phyloP scores from a whole-genome alignment of 1,140 invertebrate genomes.

The Whitmania pigra region DNA sequence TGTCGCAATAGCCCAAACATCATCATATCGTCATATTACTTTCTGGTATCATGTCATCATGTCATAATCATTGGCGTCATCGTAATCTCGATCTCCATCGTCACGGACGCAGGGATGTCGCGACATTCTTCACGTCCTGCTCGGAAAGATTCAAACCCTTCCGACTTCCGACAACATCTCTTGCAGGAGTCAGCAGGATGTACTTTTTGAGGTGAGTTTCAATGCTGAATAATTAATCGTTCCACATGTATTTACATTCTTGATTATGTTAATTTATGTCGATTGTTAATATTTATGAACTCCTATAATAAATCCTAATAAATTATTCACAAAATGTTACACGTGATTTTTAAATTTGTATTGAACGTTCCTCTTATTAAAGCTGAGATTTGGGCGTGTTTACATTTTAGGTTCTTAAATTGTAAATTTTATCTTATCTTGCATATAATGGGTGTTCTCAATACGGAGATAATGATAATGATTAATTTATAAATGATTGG shows the following conservation, averaged over 20 bases:
- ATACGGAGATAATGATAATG: background rate
- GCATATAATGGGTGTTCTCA: background rate
- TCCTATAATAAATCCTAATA: background rate
- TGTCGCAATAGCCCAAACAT: no score
- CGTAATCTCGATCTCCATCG: background rate
- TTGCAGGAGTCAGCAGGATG: conserved; percentile 31
- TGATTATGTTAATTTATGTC: background rate
- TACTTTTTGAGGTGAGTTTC: conserved; percentile 33
- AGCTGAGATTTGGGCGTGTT: background rate
- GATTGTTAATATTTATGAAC: background rate
- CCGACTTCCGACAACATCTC: conserved; percentile 31
- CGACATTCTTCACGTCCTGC: conserved; percentile 44
- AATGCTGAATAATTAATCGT: background rate
- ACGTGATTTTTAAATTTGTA: no score
- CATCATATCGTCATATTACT: no score
- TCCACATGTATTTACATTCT: background rate
- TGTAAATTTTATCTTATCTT: background rate
- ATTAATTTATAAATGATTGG: background rate
- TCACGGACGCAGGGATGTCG: conserved; percentile 40
- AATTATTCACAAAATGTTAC: no score
- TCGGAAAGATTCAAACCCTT: conserved; percentile 59
- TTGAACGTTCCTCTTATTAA: no score
- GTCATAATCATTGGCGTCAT: background rate
- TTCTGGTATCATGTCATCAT: no score
- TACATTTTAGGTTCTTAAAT: background rate